Conservation (phyloP, 1,140 invertebrate species). For the Zaprionus taronus region DNA sequence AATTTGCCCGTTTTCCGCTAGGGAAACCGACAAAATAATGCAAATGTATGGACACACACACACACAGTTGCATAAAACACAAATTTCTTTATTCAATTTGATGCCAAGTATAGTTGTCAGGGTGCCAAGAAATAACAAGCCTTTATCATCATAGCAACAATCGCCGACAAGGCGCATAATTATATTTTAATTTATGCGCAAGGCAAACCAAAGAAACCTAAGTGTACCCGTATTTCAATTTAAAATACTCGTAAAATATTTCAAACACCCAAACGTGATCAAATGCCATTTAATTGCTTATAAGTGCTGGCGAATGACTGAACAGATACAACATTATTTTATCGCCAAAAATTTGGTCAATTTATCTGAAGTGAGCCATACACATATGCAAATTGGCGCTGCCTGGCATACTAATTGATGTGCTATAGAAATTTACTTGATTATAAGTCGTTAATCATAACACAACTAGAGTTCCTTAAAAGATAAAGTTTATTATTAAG, state of each 20-base stretch:
- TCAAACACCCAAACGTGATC: slow-evolving; percentile 66
- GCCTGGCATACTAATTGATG: slow-evolving; percentile 51
- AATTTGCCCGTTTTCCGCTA: slow-evolving; percentile 80
- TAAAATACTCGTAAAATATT: slow-evolving; percentile 71
- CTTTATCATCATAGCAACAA: slow-evolving; percentile 70
- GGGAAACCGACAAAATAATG: slow-evolving; percentile 30
- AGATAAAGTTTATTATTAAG: too few species aligned
- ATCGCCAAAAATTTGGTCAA: slow-evolving; percentile 68
- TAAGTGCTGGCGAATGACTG: slow-evolving; percentile 11
- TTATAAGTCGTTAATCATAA: too few species aligned
- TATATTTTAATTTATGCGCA: slow-evolving; percentile 78
- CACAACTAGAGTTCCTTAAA: too few species aligned
- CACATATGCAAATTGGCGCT: slow-evolving; percentile 35
- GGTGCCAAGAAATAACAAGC: slow-evolving; percentile 56
- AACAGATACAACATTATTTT: slow-evolving; percentile 31
- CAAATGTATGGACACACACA: slow-evolving; percentile 36
- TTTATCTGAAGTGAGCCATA: slow-evolving; percentile 62
- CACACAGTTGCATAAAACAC: slow-evolving; percentile 3
- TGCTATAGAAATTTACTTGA: too few species aligned
- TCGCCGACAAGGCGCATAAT: slow-evolving; percentile 77
- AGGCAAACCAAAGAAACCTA: slow-evolving; percentile 47
- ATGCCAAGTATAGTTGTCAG: slow-evolving; percentile 51
- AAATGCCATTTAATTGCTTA: slow-evolving; percentile 47
- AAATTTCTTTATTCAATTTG: slow-evolving; percentile 29
- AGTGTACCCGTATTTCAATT: slow-evolving; percentile 50